Evolutionary conservation across 2,888 invertebrate genomes (phyloP), one percentile per base, ranked within the genome.

Genomic region (Chloroclystis v-ata): DNA sequence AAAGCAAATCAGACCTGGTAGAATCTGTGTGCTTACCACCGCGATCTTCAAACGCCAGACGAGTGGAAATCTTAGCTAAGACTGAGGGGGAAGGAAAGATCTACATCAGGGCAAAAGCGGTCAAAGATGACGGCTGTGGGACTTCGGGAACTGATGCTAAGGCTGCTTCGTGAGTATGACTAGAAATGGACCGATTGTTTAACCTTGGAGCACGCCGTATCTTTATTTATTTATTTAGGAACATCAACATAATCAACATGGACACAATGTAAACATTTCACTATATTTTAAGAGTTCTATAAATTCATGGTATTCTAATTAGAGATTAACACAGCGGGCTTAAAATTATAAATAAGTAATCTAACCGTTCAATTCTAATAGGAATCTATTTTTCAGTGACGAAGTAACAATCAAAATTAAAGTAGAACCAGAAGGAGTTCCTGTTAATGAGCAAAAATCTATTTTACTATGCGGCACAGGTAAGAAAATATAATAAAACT

Each of bases 341-440:
- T n/a, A n/a, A n/a, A n/a, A n/a, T n/a, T n/a, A n/a, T n/a, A n/a
- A n/a, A n/a, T n/a, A n/a, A n/a, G n/a, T n/a, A n/a, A n/a, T n/a
- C n/a, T n/a, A n/a, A n/a, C n/a, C n/a, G n/a, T n/a, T n/a, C n/a
- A n/a, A n/a, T n/a, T n/a, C n/a, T n/a, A n/a, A n/a, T n/a, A n/a
- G n/a, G n/a, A n/a, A n/a, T 28, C n/a, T 28, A 3, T 32, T 24
- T 47, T 49, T 24, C 69, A 89, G 89, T 59, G 94, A 94, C 61
- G 89, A 90, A 47, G 89, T 94, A 3, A 77, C 90, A 1, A 91
- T 93, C 55, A 81, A 88, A 8, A 79, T 94, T 9, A 64, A 83
- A 6, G 90, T 94, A 0, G 90, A 93, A 61, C 90, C 94, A 0
- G 95, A 95, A 78, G 95, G 95, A 1, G 89, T 92, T 20, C 91